Conservation (phyloP, 2,888 invertebrate genomes). For the Julus scandinavius region DNA sequence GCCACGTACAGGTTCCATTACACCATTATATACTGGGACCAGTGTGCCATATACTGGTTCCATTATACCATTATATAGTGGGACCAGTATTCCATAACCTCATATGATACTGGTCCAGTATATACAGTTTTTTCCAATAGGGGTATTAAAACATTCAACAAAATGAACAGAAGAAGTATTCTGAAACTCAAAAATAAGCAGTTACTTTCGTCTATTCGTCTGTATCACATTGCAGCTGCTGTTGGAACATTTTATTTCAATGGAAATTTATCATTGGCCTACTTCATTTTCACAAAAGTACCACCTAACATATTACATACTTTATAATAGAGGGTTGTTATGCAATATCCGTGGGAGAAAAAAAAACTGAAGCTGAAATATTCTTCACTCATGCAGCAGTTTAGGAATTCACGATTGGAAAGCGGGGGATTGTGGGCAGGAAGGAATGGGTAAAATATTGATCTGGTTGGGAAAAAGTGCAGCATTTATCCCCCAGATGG, state of each 20-base stretch:
- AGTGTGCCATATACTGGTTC: too few relatives aligned
- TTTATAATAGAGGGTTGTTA: slow-evolving; percentile 8
- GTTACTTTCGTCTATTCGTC: background rate
- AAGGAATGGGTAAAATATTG: background rate
- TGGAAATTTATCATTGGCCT: slow-evolving; percentile 3
- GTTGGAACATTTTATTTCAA: background rate
- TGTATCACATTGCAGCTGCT: background rate
- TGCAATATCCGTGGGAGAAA: slow-evolving; percentile 14
- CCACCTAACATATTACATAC: slow-evolving; percentile 25
- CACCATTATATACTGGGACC: too few relatives aligned
- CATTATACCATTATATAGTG: too few relatives aligned
- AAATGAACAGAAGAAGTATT: background rate
- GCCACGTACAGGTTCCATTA: too few relatives aligned
- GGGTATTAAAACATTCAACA: background rate
- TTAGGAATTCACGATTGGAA: slow-evolving; percentile 8
- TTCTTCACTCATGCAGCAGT: slow-evolving; percentile 21
- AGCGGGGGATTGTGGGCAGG: slow-evolving; percentile 22
- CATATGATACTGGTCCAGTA: too few relatives aligned
- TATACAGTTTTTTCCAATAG: too few relatives aligned
- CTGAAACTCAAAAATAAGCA: background rate
- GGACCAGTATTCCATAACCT: too few relatives aligned
- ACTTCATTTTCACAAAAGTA: slow-evolving; percentile 23
- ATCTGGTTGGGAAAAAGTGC: background rate
- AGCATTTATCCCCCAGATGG: background rate
- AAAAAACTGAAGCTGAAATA: slow-evolving; percentile 15